Evolutionary conservation across 2,113 vertebrate species (phyloP).

Genomic region (Loxodonta africana): DNA sequence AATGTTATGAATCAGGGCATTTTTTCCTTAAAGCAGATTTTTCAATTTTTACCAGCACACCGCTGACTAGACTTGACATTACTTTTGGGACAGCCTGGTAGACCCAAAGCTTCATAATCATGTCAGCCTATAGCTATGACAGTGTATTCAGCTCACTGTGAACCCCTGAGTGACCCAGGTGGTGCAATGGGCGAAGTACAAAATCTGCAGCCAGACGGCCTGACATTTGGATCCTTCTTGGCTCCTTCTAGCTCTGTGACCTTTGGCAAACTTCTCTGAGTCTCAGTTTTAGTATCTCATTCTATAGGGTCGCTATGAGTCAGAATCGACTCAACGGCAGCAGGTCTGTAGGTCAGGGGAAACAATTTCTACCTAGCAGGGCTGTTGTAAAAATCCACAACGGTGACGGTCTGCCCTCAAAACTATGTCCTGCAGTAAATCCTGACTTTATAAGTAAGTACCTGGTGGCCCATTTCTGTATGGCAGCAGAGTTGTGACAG

Average conservation of each 20-base stretch:
- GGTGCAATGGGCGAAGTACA: neutral
- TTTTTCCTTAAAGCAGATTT: neutral
- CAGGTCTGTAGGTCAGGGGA: neutral
- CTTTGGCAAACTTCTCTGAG: slow-evolving; percentile 1
- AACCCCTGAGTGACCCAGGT: neutral
- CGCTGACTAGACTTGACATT: neutral
- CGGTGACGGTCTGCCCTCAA: neutral
- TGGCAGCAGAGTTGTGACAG: neutral
- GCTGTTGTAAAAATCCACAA: neutral
- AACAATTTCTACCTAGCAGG: neutral
- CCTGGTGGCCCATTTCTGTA: neutral
- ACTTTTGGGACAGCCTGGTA: neutral
- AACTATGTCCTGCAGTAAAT: neutral
- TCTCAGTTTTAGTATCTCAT: slow-evolving; percentile 7
- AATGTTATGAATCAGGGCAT: neutral
- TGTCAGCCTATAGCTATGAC: too few species aligned
- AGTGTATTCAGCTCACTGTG: neutral
- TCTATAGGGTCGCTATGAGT: neutral
- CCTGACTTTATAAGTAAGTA: neutral
- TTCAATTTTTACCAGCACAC: neutral
- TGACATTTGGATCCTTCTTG: neutral
- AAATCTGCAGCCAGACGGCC: neutral
- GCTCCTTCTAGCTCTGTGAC: neutral
- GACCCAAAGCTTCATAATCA: neutral
- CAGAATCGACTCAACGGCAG: too few species aligned